Evolutionary conservation across 2,113 vertebrate species (phyloP), one percentile per base, ranked within the genome.

Genomic region (Lampris megalopsis): DNA sequence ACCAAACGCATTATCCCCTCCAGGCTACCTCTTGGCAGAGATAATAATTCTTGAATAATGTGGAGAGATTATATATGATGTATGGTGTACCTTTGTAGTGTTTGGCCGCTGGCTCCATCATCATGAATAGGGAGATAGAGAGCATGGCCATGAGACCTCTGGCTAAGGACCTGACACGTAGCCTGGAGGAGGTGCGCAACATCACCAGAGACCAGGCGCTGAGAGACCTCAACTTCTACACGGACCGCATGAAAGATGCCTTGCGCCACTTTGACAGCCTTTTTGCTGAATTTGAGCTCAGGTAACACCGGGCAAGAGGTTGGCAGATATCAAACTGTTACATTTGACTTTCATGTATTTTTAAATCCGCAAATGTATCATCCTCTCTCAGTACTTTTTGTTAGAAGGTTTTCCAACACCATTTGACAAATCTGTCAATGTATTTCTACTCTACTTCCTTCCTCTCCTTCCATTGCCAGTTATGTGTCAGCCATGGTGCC

Each of bases 61-160:
- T 24, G 48, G 4, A 2, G 9, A 48, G 36, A 56, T 50, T 4
- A 54, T 74, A 63, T 9, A 61, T 42, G 2, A 61, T 48, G 3
- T 63, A 3, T n/a, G 24, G 42, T 73, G 0, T 10, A 90, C 35
- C 71, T 86, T 48, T 83, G 42, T 72, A 99, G 98, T 99, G 98
- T 90, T 89, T 99, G 93, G 97, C 97, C 52, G 97, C 98, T 0
- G 98, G 98, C 81, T 99, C 98, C 41, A 98, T 98, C 91, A 99
- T 99, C 92, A 99, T 99, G 98, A 99, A 99, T 91, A 95, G 98
- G 54, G 98, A 99, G 93, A 97, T 98, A n/a, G 98, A 99, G 91
- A 98, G 97, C 87, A 96, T 98, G 95, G 97, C 98, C 2, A 99
- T 99, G 97, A 94, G 97, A 61, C 98, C 98, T 0, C 91, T 99